A percentile compares a stretch with the other conserved stretches of the same genome.
Evolutionary conservation across 2,888 invertebrate genomes (phyloP).

Genomic region (Cremastobaeus sp.): DNA sequence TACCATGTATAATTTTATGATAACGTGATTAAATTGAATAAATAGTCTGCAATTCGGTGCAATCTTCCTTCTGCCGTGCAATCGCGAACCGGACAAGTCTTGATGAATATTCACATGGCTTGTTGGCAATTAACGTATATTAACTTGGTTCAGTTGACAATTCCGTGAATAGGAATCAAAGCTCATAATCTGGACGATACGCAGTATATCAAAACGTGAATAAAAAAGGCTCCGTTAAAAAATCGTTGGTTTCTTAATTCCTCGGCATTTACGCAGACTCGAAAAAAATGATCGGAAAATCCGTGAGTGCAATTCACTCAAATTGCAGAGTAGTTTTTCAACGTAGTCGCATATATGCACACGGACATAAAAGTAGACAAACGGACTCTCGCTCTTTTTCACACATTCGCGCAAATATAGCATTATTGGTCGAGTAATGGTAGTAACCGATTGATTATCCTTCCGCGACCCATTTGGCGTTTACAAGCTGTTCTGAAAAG

Average conservation of each 20-base stretch:
- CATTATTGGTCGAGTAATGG: constrained; percentile 62
- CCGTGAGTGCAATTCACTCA: constrained; percentile 3
- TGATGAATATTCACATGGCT: constrained; percentile 19
- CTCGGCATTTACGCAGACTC: neutral
- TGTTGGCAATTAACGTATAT: constrained; percentile 15
- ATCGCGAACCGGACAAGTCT: constrained; percentile 5
- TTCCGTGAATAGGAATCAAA: constrained; percentile 17
- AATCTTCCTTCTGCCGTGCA: neutral
- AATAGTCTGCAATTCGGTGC: constrained; percentile 40
- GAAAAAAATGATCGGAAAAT: neutral
- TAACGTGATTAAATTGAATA: constrained; percentile 44
- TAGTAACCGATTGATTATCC: constrained; percentile 67
- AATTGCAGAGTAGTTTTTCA: constrained; percentile 49
- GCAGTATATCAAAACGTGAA: constrained; percentile 4
- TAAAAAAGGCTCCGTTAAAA: constrained; percentile 12
- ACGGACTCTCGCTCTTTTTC: constrained; percentile 47
- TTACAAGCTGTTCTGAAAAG: constrained; percentile 75
- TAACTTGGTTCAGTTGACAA: constrained; percentile 20
- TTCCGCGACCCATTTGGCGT: constrained; percentile 70
- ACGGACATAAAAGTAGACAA: constrained; percentile 50
- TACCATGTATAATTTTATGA: constrained; percentile 32
- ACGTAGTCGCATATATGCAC: constrained; percentile 26
- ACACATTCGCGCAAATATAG: constrained; percentile 56
- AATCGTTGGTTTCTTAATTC: neutral
- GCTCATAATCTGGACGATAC: constrained; percentile 16